Evolutionary conservation across 2,113 vertebrate genomes (phyloP).

Genomic region (Myrmecophaga tridactyla): DNA sequence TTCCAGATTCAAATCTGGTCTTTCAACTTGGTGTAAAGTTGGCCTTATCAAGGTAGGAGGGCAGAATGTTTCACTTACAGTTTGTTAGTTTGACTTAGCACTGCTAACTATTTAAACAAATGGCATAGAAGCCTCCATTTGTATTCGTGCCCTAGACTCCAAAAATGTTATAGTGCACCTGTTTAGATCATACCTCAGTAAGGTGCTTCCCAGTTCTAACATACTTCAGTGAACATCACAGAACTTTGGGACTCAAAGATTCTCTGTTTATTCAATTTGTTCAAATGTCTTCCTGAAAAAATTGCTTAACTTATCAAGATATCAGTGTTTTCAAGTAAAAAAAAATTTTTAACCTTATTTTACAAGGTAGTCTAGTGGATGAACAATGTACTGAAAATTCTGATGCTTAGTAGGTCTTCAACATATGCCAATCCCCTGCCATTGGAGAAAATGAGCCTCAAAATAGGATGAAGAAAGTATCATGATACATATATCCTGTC

Average conservation of each 20-base stretch:
- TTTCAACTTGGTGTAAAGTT: neutral
- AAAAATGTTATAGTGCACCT: neutral
- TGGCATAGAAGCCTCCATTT: neutral
- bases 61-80: neutral
- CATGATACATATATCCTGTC: neutral
- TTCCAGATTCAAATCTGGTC: neutral
- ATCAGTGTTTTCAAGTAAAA: neutral
- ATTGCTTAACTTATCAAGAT: neutral
- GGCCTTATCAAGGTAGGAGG: neutral
- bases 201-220: neutral
- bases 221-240: conserved; percentile 2
- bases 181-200: neutral
- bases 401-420: neutral
- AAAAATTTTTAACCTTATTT: neutral
- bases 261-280: conserved; percentile 10
- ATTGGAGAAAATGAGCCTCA: neutral
- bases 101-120: neutral
- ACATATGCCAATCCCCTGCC: neutral
- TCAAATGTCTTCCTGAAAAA: neutral
- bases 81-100: neutral
- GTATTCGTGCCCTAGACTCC: neutral
- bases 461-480: neutral
- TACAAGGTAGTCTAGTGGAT: neutral
- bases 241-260: neutral
- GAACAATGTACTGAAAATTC: conserved; percentile 9